These are phyloP conservation scores for Octopus bimaculoides DNA, from an alignment of 1,140 invertebrate species.

Conservation along the genomic window DNA sequence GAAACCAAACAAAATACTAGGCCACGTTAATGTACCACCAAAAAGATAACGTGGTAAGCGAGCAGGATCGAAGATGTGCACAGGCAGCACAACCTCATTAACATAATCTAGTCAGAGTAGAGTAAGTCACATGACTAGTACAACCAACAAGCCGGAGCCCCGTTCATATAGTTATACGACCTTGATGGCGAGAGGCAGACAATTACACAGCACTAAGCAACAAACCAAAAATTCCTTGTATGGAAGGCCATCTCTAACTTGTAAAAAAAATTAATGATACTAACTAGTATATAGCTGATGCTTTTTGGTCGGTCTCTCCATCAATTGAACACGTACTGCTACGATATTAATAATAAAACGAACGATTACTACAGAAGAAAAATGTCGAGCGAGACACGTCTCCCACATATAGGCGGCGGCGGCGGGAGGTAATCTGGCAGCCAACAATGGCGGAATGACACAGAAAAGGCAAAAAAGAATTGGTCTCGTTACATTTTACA, in stretches of 20 bases:
- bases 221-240: not conserved
- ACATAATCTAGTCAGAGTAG: not conserved
- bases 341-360: too few relatives aligned
- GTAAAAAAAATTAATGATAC: too few relatives aligned
- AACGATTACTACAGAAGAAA: too few relatives aligned
- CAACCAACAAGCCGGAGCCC: not conserved
- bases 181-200: constrained; percentile 9
- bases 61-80: too few relatives aligned
- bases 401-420: not conserved
- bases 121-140: not conserved
- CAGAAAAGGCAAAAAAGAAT: not conserved
- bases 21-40: too few relatives aligned
- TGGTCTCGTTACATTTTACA: not conserved
- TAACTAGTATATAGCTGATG: too few relatives aligned
- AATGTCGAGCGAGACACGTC: not conserved
- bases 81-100: not conserved
- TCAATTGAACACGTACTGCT: too few relatives aligned
- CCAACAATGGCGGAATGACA: not conserved
- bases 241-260: not conserved
- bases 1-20: too few relatives aligned
- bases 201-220: not conserved
- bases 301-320: too few relatives aligned
- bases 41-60: too few relatives aligned
- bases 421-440: not conserved
- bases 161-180: not conserved